Conservation (phyloP, 2,888 invertebrate genomes). For the Omphaloscelis lunosa region DNA sequence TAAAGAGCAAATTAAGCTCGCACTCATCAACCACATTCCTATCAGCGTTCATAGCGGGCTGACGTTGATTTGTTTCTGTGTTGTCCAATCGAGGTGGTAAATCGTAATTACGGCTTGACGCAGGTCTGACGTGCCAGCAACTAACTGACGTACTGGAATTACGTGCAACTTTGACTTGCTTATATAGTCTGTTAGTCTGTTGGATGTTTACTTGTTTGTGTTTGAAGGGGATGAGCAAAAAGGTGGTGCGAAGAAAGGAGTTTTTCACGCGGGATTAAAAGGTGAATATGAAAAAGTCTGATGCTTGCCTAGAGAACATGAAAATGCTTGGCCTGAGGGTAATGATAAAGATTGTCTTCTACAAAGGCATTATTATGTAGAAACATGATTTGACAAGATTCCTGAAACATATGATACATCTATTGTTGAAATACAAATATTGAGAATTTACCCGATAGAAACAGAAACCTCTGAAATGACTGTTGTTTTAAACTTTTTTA, state of each 20-base stretch:
- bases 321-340: neutral
- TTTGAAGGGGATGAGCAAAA: slow-evolving; percentile 24
- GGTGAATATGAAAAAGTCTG: slow-evolving; percentile 14
- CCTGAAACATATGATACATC: neutral
- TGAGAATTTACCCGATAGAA: neutral
- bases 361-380: neutral
- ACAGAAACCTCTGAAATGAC: neutral
- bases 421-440: neutral
- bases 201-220: slow-evolving; percentile 45
- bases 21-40: slow-evolving; percentile 55
- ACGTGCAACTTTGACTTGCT: slow-evolving; percentile 39
- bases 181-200: slow-evolving; percentile 22
- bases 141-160: slow-evolving; percentile 50
- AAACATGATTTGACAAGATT: neutral
- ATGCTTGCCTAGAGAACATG: slow-evolving; percentile 5
- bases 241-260: slow-evolving; percentile 21
- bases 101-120: slow-evolving; percentile 80
- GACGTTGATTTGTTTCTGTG: slow-evolving; percentile 78
- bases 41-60: slow-evolving; percentile 53
- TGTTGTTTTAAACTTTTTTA: neutral
- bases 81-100: slow-evolving; percentile 77
- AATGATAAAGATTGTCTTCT: neutral
- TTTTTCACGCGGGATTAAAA: slow-evolving; percentile 17
- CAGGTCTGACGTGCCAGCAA: slow-evolving; percentile 73
- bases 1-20: slow-evolving; percentile 59